A percentile compares a stretch with the other conserved stretches of the same genome.
Evolutionary conservation across 2,888 invertebrate species (phyloP).

Genomic region (Andrena dorsata): DNA sequence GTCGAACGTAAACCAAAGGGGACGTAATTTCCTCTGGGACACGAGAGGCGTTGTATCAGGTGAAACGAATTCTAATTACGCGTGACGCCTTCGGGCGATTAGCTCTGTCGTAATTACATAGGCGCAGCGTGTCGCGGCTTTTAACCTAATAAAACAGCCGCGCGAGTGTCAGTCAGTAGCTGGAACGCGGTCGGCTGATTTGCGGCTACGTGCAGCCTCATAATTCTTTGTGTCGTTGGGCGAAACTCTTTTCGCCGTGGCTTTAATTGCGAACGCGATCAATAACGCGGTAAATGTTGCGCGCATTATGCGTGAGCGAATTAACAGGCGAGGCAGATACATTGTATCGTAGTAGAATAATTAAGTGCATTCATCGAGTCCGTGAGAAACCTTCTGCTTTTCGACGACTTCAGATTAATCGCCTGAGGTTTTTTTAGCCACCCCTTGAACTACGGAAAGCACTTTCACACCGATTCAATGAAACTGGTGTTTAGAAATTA

Average conservation of each 20-base stretch:
- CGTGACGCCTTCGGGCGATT: slow-evolving; percentile 72
- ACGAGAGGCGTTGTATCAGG: slow-evolving; percentile 44
- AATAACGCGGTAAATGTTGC: not conserved
- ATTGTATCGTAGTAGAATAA: slow-evolving; percentile 8
- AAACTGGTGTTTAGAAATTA: not conserved
- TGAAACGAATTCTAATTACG: slow-evolving; percentile 72
- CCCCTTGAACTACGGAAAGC: not conserved
- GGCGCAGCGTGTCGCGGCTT: slow-evolving; percentile 55
- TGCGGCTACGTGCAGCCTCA: slow-evolving; percentile 20
- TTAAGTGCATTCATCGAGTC: not conserved
- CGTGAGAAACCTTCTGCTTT: slow-evolving; percentile 10
- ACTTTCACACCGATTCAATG: no score
- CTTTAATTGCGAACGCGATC: slow-evolving; percentile 51
- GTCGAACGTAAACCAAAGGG: slow-evolving; percentile 11
- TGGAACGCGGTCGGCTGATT: slow-evolving; percentile 35
- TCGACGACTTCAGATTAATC: not conserved
- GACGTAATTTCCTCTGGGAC: slow-evolving; percentile 47
- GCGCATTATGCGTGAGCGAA: slow-evolving; percentile 5
- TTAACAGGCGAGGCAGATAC: not conserved
- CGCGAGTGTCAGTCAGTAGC: slow-evolving; percentile 49
- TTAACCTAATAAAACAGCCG: slow-evolving; percentile 71
- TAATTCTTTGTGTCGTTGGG: slow-evolving; percentile 43
- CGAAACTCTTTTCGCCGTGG: slow-evolving; percentile 27
- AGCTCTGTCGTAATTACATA: slow-evolving; percentile 69
- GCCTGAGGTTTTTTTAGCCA: not conserved